Evolutionary conservation across 2,888 invertebrate species (phyloP).

Genomic region (Bombylius major): DNA sequence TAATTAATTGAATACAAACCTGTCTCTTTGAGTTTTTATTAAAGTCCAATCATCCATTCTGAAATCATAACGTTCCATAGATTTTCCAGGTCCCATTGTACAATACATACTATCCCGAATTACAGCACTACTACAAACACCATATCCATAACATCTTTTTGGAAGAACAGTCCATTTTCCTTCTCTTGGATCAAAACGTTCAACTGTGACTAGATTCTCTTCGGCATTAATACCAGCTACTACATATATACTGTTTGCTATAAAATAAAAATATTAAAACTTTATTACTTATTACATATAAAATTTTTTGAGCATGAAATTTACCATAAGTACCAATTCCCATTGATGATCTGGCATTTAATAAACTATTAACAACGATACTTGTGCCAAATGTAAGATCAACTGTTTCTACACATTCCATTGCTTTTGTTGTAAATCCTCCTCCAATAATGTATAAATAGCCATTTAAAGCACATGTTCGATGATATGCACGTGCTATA

Average conservation of each 20-base stretch:
- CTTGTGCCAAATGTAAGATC: slow-evolving; percentile 9
- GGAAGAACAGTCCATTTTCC: slow-evolving; percentile 12
- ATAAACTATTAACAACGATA: slow-evolving; percentile 2
- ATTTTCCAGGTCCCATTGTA: slow-evolving; percentile 3
- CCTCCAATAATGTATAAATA: slow-evolving; percentile 13
- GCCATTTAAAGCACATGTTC: slow-evolving; percentile 9
- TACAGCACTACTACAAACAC: slow-evolving; percentile 9
- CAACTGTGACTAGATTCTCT: slow-evolving; percentile 3
- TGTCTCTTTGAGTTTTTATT: slow-evolving; percentile 12
- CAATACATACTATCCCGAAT: slow-evolving; percentile 14
- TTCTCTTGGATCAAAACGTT: slow-evolving; percentile 12
- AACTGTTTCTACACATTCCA: slow-evolving; percentile 10
- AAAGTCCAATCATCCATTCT: slow-evolving; percentile 12
- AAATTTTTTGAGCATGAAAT: background rate
- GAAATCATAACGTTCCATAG: slow-evolving; percentile 14
- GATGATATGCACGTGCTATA: slow-evolving; percentile 14
- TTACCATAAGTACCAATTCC: slow-evolving; percentile 10
- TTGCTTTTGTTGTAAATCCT: slow-evolving; percentile 5
- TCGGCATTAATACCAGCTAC: slow-evolving; percentile 13
- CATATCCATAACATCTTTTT: slow-evolving; percentile 5
- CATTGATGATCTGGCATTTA: slow-evolving; percentile 11
- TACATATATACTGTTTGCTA: slow-evolving; percentile 9
- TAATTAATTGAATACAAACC: slow-evolving; percentile 1
- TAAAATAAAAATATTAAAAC: background rate
- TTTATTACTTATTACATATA: background rate